phyloP scores from a whole-genome alignment of 2,113 vertebrate species.

The Rhodinocichla rosea region DNA sequence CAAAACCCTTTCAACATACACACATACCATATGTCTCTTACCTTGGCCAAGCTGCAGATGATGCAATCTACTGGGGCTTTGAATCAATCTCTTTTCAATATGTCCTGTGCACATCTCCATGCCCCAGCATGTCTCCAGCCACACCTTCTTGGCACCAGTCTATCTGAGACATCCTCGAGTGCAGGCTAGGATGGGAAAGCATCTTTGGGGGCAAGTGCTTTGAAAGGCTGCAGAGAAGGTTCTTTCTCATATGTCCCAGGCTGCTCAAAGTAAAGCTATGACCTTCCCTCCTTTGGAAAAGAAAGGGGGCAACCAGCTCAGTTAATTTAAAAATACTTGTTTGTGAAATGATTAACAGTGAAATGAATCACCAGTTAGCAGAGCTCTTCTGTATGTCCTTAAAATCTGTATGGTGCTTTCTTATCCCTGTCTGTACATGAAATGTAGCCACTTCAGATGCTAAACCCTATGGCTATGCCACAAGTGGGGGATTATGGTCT shows the following conservation, averaged over 20 bases:
- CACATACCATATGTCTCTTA: fast-evolving
- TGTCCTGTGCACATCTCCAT: not conserved
- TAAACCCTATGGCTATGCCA: not conserved
- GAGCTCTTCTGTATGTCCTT: not conserved
- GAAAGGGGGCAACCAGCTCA: not conserved
- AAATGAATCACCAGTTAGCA: not conserved
- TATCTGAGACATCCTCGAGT: not conserved
- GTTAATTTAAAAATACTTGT: not conserved
- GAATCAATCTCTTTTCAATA: not conserved
- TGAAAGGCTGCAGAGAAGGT: not conserved
- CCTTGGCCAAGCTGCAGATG: not conserved
- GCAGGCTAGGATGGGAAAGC: not conserved
- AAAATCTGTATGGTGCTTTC: not conserved
- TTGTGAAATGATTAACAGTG: not conserved
- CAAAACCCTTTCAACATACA: not conserved
- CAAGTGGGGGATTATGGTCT: fast-evolving
- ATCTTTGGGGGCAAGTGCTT: fast-evolving
- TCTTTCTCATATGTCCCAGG: not conserved
- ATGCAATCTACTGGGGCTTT: not conserved
- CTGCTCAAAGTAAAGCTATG: not conserved
- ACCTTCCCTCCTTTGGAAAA: not conserved
- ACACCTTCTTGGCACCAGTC: not conserved
- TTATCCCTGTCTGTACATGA: not conserved
- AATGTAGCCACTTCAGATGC: not conserved
- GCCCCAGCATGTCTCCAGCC: not conserved